Conservation (phyloP, 1,140 invertebrate genomes). For the Drosophila eugracilis region DNA sequence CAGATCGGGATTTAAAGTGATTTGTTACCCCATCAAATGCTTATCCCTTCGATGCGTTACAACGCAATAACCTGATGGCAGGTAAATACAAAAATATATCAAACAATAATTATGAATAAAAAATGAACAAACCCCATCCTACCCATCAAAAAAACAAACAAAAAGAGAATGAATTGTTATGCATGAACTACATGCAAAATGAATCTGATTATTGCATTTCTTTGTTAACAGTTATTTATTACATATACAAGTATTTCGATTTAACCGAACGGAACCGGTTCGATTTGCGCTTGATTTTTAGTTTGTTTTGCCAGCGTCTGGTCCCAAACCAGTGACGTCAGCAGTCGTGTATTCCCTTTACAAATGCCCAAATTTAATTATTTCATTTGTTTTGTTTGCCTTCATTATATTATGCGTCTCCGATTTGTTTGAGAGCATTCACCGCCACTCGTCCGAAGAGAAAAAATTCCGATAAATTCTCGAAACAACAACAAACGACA, state of each 20-base stretch:
- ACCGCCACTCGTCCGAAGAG: slow-evolving; percentile 10
- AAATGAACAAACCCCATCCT: slow-evolving; percentile 8
- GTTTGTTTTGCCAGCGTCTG: slow-evolving; percentile 17
- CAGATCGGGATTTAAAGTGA: background rate
- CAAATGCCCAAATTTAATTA: slow-evolving; percentile 32
- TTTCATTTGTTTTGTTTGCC: slow-evolving; percentile 32
- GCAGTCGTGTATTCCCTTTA: slow-evolving; percentile 1
- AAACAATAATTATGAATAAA: no score
- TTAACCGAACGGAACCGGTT: slow-evolving; percentile 56
- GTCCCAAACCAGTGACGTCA: slow-evolving; percentile 26
- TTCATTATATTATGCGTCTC: slow-evolving; percentile 48
- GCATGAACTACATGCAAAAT: slow-evolving; percentile 16
- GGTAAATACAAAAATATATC: slow-evolving; percentile 21
- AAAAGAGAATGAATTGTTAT: background rate
- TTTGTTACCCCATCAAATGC: background rate
- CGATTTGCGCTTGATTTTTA: slow-evolving; percentile 36
- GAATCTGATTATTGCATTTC: slow-evolving; percentile 35
- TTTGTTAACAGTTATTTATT: slow-evolving; percentile 40
- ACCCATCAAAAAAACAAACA: no score
- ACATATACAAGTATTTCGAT: slow-evolving; percentile 29
- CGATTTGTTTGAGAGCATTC: slow-evolving; percentile 49
- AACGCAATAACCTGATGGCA: slow-evolving; percentile 34
- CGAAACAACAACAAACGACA: background rate
- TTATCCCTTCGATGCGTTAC: background rate
- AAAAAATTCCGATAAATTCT: slow-evolving; percentile 25